These are phyloP conservation scores for Girardinichthys multiradiatus DNA, from an alignment of 2,113 vertebrate species.

Conservation along the genomic window DNA sequence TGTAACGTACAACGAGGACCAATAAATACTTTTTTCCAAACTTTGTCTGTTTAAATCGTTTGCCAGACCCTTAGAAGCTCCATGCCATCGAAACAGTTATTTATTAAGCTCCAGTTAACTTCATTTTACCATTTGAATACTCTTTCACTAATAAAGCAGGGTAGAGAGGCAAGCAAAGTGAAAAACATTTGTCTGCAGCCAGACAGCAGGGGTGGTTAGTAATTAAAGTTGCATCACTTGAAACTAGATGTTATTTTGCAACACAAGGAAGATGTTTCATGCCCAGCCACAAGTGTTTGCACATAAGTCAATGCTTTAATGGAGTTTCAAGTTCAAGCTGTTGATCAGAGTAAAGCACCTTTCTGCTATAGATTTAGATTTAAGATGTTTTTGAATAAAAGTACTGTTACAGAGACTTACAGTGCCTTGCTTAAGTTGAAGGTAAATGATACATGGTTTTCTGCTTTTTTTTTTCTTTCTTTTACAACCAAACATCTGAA, in stretches of 20 bases:
- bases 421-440: too few relatives aligned
- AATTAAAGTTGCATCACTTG: constrained; percentile 9
- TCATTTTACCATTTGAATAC: not conserved
- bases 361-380: not conserved
- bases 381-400: too few relatives aligned
- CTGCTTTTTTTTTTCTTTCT: too few relatives aligned
- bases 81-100: not conserved
- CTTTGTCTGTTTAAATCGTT: not conserved
- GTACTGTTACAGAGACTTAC: too few relatives aligned
- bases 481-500: too few relatives aligned
- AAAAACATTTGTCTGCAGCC: not conserved
- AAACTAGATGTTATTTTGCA: not conserved
- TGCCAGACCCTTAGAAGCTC: not conserved
- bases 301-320: not conserved
- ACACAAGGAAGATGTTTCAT: not conserved
- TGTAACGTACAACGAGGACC: constrained; percentile 29
- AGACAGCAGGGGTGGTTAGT: not conserved
- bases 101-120: not conserved
- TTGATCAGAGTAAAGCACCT: constrained; percentile 1
- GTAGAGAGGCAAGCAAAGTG: not conserved
- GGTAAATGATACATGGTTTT: too few relatives aligned
- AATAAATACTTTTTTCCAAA: constrained; percentile 70
- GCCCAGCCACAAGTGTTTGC: not conserved
- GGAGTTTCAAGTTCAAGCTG: not conserved
- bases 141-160: too few relatives aligned